These are phyloP conservation scores for Phataginus tetradactyla DNA, from an alignment of 2,797 vertebrate genomes.

Conservation along the genomic window DNA sequence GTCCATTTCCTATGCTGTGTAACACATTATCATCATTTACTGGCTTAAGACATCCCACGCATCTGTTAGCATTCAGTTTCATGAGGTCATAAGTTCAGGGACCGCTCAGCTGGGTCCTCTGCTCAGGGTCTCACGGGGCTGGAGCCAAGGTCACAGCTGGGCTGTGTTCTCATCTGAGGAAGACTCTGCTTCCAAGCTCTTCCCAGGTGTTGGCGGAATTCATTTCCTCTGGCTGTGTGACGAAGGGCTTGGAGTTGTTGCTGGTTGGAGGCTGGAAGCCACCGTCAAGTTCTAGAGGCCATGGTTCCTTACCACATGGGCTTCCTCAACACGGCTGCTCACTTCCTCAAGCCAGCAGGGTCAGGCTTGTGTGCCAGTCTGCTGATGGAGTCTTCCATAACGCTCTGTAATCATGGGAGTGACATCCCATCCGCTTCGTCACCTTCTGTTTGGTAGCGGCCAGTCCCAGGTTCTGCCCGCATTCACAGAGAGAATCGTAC, in stretches of 20 bases:
- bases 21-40: no score
- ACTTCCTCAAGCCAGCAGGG: neutral
- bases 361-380: rapidly evolving
- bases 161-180: neutral
- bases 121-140: neutral
- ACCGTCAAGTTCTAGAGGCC: neutral
- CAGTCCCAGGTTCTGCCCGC: rapidly evolving
- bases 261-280: neutral
- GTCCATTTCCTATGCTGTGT: neutral
- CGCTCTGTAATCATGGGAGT: rapidly evolving
- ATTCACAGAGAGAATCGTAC: neutral
- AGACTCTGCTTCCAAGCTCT: no score
- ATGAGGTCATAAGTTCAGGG: neutral
- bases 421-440: neutral
- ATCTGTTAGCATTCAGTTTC: no score
- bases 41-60: no score
- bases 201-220: neutral
- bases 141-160: neutral
- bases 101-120: neutral
- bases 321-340: rapidly evolving
- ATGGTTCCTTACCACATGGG: neutral
- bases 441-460: neutral
- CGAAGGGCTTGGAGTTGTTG: neutral
- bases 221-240: neutral
- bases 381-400: neutral